Evolutionary conservation across 2,797 vertebrate genomes (phyloP).

Genomic region (Hippopotamyrus pictus): DNA sequence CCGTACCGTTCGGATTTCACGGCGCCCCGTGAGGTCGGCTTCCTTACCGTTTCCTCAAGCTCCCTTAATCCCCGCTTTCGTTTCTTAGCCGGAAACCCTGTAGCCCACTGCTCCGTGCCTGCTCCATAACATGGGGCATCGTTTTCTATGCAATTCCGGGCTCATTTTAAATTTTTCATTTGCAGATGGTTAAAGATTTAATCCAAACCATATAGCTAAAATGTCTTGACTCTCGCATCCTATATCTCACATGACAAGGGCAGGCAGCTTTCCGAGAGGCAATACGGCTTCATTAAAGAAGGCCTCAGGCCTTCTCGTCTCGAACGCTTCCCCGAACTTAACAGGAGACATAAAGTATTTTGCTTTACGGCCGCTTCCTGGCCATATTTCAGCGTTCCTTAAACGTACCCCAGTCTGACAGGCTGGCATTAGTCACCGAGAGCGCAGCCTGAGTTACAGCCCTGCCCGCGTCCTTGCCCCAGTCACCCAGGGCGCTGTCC

Average conservation of each 20-base stretch:
- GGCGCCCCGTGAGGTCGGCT: neutral
- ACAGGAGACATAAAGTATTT: slow-evolving; percentile 10
- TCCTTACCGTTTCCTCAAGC: neutral
- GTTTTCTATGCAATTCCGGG: neutral
- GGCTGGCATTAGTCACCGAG: neutral
- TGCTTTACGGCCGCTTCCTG: neutral
- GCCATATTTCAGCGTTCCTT: neutral
- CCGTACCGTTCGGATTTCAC: neutral
- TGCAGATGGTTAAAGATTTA: neutral
- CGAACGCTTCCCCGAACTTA: neutral
- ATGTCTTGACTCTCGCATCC: neutral
- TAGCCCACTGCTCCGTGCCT: neutral
- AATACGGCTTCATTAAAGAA: neutral
- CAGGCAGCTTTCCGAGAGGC: neutral
- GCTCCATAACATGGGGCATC: neutral
- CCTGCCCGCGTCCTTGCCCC: neutral
- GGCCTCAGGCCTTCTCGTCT: neutral
- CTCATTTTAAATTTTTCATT: neutral
- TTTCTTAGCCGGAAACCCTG: neutral
- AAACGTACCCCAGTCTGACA: neutral
- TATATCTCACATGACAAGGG: neutral
- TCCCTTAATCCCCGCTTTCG: neutral
- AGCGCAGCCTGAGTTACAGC: neutral
- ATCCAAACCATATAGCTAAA: neutral
- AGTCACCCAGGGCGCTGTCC: neutral